Base-by-base conservation (phyloP, 1,140 invertebrate species). In the Drosophila bifasciata region DNA sequence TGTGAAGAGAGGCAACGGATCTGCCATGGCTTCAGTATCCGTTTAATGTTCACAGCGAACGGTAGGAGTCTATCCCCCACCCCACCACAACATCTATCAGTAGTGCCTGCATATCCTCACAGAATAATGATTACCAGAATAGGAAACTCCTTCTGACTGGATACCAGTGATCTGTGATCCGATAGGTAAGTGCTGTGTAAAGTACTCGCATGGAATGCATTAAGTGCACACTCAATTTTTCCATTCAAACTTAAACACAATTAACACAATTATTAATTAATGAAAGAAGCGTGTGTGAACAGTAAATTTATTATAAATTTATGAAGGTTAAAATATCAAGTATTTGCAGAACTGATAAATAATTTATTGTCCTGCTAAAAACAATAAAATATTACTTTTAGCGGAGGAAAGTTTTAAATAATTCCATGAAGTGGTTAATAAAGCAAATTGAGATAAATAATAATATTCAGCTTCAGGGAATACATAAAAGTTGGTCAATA, bases 81-180 rank as follows among this genome's bases (percentile, higher is more conserved):
- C 15, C 5, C 13, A 39, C 21, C 17, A 15, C 53, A 25, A 11
- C 11, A 32, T 15, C 36, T 11, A 15, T 23, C 13, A 6, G 15
- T n/a, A 45, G 60, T 39, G 46, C 23, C 8, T 5, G 53, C 15
- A n/a, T 17, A 32, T 56, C 41, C 23, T 39, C 13, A 8, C 32
- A 3, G 23, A 68, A 68, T 13, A 59, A 85, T 85, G 81, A 85
- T 85, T 50, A 60, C 81, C 28, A 85, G 81, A 85, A 85, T 74
- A 85, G 50, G 5, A 32, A 59, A 48, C 9, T 25, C 25, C 36
- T 51, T 79, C 60, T 85, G 55, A 80, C 58, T 55, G 81, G 64
- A 71, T 69, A 81, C 41, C 63, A 70, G 60, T 45, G 41, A 51
- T 41, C 17, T 53, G 0, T n/a, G 6, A 57, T n/a, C n/a, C n/a